Base-by-base conservation (phyloP, 2,113 vertebrate genomes). In the Rutilus rutilus region DNA sequence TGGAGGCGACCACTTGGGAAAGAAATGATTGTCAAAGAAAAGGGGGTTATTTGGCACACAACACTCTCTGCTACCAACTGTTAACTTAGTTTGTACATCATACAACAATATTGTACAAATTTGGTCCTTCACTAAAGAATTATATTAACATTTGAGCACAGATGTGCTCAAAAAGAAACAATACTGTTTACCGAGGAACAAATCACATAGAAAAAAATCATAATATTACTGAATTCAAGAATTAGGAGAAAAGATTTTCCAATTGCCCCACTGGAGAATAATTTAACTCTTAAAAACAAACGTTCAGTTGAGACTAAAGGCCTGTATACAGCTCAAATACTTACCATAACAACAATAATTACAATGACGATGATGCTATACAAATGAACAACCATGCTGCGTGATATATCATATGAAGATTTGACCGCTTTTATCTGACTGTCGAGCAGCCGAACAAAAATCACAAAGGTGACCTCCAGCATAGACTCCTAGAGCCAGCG, bases 91-190 rank as follows among this genome's bases (percentile, higher is more conserved):
- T 92, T 95, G 93, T 95, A 96, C 95, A 91, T 92, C 95, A 94
- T 92, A 95, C 95, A 94, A 91, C 94, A 95, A 93, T 91, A 93
- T 93, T 87, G 95, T 96, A 96, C 92, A 83, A 93, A 93, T 98
- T 98, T 99, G 97, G 97, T 98, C 98, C 97, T 96, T 97, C 96
- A 95, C 97, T 96, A 96, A 93, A 88, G 89, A 94, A 96, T 97
- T 97, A 96, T 95, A 97, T 97, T 96, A 97, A 97, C 95, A 96
- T 95, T 96, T 96, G 95, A 95, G 96, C 96, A 96, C 92, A 83
- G 90, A 85, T 73, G 92, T 93, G 93, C 93, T 93, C 91, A 79
- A 93, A 90, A 89, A 92, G 89, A 93, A 95, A 94, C 93, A 97
- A 98, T 97, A 97, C 97, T 98, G 97, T 96, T 95, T 92, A 94